Evolutionary conservation across 2,888 invertebrate species (phyloP), one percentile per base, ranked within the genome.

Genomic region (Hypomecis atomaria): DNA sequence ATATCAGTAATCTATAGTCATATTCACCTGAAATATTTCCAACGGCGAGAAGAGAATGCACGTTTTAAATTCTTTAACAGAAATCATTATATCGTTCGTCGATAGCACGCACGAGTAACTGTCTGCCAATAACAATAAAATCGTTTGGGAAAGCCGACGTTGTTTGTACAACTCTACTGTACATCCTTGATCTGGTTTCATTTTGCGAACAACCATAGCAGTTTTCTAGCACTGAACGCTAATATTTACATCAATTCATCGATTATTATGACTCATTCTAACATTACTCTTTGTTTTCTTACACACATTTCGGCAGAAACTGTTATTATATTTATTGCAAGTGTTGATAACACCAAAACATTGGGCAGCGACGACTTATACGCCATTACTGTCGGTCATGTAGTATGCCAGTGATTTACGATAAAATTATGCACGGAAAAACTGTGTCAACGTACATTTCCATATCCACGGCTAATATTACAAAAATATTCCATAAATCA

Each of bases 111-210:
- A 70, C 68, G 71, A 77, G 49, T 53, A 65, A 59, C 65, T 55
- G 65, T 62, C 65, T 67, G 70, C 73, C 77, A 78, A 83, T 84
- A 83, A 82, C 78, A 78, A 84, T 85, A 83, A 85, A 83, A 78
- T 75, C 69, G 71, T 76, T 77, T 65, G 77, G 76, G 70, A 79
- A 81, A 78, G 71, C 75, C 76, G 69, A 75, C 73, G 73, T 73
- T 74, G 74, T 74, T 73, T 73, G 68, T 66, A 72, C 72, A 71
- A 74, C 59, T 62, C 50, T 68, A 69, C 57, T 72, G 67, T 63
- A 71, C 76, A 83, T 81, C 86, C 87, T 88, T 87, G 87, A 81
- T 76, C 88, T 84, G 79, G 68, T 82, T 86, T 78, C 77, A 72
- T 76, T 78, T 73, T 71, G 63, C 63, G 55, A 72, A 65, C 63